Conservation (phyloP, 2,888 invertebrate species). For the Sceliomorpha sp. region DNA sequence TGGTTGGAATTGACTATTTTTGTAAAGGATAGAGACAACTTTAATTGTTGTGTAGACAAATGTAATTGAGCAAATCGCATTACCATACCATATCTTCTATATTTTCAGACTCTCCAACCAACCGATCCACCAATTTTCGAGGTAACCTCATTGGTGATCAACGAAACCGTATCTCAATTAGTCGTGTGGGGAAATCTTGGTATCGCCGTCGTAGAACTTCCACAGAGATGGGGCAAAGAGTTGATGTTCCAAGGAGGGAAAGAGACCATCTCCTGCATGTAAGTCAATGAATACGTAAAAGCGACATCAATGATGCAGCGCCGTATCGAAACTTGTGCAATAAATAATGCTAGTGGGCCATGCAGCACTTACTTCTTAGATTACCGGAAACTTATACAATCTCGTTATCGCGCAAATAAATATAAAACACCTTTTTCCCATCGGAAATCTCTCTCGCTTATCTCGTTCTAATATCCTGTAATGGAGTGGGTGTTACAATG, state of each 20-base stretch:
- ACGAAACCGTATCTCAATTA: constrained; percentile 85
- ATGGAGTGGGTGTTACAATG: constrained; percentile 77
- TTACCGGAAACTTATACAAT: constrained; percentile 52
- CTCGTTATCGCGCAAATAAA: constrained; percentile 42
- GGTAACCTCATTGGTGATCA: constrained; percentile 85
- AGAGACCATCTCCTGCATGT: constrained; percentile 87
- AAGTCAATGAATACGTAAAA: constrained; percentile 74
- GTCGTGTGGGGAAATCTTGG: constrained; percentile 87
- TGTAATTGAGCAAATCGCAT: no score
- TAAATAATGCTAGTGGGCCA: no score
- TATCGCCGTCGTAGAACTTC: constrained; percentile 86
- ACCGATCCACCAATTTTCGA: constrained; percentile 86
- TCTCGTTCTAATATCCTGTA: constrained; percentile 76
- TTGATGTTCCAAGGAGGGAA: constrained; percentile 86
- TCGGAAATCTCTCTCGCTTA: constrained; percentile 55
- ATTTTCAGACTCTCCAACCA: constrained; percentile 87
- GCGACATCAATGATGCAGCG: constrained; percentile 9
- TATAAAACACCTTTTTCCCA: constrained; percentile 34
- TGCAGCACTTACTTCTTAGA: no score
- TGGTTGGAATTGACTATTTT: no score
- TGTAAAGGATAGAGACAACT: no score
- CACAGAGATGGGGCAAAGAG: constrained; percentile 86
- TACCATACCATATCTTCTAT: no score
- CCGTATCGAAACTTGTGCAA: constrained; percentile 15
- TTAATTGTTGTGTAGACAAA: no score